Base-by-base conservation (phyloP, 2,888 invertebrate genomes). In the Biston stratarius region DNA sequence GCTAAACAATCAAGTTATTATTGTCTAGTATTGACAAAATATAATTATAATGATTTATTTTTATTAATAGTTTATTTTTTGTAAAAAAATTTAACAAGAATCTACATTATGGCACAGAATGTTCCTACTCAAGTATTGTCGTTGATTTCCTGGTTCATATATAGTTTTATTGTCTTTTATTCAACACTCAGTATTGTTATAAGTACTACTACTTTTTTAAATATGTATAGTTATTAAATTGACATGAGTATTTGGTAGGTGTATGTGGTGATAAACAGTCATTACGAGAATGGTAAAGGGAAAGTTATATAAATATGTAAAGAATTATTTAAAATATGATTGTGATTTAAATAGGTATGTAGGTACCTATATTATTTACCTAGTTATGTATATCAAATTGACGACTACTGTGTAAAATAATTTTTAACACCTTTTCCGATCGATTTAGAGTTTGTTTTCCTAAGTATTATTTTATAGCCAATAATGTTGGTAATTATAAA, bases 1-100 rank as follows among this genome's bases (percentile, higher is more conserved):
- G 71, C 79, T 87, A 85, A 79, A 74, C 84, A 84, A 85, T 74
- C 60, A 78, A 82, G 75, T 74, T 82, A 81, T 79, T 10, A 48
- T 48, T 80, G 79, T 82, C 83, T 85, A 72, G 76, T 79, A 6
- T 83, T 83, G 84, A 78, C 85, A 49, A 51, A 51, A 51, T 36
- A 34, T 85, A 86, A 86, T 86, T 86, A 87, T 84, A 86, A 83
- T 15, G 10, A 38, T 24, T 48, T 8, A 15, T 11, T 5, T 48
- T 24, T 48, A n/a, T n/a, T n/a, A n/a, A n/a, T 15, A 47, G 11
- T 6, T 2, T 34, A 34, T 36, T 51, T n/a, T 49, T 10, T 15
- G 8, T 15, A 33, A 51, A 34, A 51, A 34, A 51, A 12, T 5
- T 34, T 14, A 36, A 52, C 36, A 52, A 38, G 36, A 14, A n/a